phyloP scores from a whole-genome alignment of 2,113 vertebrate genomes.

The Aldabrachelys gigantea region DNA sequence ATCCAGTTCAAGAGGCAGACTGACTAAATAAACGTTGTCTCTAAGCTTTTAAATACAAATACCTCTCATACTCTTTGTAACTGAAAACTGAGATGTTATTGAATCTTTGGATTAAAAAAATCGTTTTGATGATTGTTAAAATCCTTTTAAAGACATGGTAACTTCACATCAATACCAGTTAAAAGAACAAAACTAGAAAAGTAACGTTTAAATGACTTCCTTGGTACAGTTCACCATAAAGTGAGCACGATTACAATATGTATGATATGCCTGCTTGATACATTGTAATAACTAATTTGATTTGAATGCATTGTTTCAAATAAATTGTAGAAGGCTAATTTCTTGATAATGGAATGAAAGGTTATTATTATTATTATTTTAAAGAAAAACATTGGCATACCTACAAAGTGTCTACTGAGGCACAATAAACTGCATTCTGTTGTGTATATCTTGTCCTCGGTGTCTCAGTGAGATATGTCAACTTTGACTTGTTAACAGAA shows the following conservation, averaged over 20 bases:
- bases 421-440: neutral
- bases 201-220: neutral
- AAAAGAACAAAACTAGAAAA: no score
- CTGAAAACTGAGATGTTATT: no score
- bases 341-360: neutral
- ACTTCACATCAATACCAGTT: neutral
- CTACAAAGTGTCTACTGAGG: neutral
- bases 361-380: neutral
- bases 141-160: neutral
- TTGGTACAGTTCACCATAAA: neutral
- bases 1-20: no score
- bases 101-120: no score
- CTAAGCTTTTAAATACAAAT: no score
- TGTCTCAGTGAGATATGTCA: neutral
- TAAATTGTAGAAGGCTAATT: neutral
- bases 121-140: neutral
- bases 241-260: neutral
- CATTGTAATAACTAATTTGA: neutral
- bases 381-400: neutral
- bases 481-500: neutral
- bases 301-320: neutral
- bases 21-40: no score
- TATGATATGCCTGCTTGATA: neutral
- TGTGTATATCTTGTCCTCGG: neutral
- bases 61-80: no score